phyloP scores from a whole-genome alignment of 1,140 invertebrate genomes.

The Drosophila repleta region DNA sequence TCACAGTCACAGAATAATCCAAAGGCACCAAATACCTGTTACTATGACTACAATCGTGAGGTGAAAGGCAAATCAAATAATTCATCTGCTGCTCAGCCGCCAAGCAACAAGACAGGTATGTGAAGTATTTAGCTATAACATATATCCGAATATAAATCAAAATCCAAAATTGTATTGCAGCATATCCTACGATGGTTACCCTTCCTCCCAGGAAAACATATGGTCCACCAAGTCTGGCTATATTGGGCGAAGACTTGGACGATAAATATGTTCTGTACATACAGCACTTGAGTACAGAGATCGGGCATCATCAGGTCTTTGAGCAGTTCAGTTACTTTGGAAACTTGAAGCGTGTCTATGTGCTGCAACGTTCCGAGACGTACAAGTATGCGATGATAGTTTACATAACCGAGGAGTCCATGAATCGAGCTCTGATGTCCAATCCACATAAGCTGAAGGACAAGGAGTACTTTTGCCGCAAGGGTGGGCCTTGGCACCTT shows the following conservation, averaged over 20 bases:
- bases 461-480: conserved; percentile 5
- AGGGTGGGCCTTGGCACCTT: background rate
- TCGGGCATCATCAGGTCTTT: conserved; percentile 16
- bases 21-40: background rate
- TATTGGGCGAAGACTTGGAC: background rate
- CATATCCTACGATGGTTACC: background rate
- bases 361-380: conserved; percentile 5
- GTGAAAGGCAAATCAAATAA: background rate
- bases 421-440: background rate
- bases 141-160: background rate
- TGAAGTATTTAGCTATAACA: background rate
- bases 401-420: background rate
- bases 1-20: background rate
- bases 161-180: background rate
- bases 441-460: conserved; percentile 18
- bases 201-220: background rate
- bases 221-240: background rate
- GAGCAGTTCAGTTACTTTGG: conserved; percentile 21
- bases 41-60: background rate
- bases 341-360: conserved; percentile 7
- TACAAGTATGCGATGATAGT: conserved; percentile 13
- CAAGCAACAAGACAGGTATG: background rate
- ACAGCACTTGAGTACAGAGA: conserved; percentile 1
- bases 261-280: conserved; percentile 1
- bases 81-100: background rate